Evolutionary conservation across 2,888 invertebrate species (phyloP).

Genomic region (Notodonta dromedarius): DNA sequence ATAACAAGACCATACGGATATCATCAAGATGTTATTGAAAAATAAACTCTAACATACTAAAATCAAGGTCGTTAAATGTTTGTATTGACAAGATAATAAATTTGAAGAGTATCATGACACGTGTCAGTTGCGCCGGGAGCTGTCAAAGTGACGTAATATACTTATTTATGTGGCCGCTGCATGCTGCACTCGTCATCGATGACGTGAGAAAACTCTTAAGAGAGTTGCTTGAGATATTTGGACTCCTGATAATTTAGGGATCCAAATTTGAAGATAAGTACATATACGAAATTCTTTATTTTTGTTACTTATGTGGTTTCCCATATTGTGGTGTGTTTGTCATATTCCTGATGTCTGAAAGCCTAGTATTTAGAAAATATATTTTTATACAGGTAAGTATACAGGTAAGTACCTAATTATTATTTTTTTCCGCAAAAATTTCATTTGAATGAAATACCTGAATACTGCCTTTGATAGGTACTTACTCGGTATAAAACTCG

Average conservation of each 20-base stretch:
- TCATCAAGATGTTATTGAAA: conserved; percentile 14
- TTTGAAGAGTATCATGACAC: conserved; percentile 64
- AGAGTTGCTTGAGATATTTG: conserved; percentile 30
- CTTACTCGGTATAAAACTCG: too few species aligned
- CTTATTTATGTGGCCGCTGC: conserved; percentile 67
- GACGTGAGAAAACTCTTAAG: conserved; percentile 59
- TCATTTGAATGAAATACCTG: too few species aligned
- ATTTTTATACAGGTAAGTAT: too few species aligned
- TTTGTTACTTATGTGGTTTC: too few species aligned
- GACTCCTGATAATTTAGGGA: conserved; percentile 20
- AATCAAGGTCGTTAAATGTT: conserved; percentile 31
- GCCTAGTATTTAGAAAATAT: too few species aligned
- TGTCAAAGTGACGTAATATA: conserved; percentile 74
- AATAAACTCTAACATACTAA: conserved; percentile 23
- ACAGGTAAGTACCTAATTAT: too few species aligned
- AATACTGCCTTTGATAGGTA: too few species aligned
- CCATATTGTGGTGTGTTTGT: too few species aligned
- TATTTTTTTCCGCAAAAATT: too few species aligned
- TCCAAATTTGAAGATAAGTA: background rate
- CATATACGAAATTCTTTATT: too few species aligned
- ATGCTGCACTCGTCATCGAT: conserved; percentile 49
- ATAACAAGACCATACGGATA: conserved; percentile 34
- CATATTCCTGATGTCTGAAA: too few species aligned
- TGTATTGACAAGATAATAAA: conserved; percentile 39
- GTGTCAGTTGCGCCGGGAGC: conserved; percentile 71